phyloP scores from a whole-genome alignment of 35 echinoderm and acorn worm genomes.

The Ptychodera flava region DNA sequence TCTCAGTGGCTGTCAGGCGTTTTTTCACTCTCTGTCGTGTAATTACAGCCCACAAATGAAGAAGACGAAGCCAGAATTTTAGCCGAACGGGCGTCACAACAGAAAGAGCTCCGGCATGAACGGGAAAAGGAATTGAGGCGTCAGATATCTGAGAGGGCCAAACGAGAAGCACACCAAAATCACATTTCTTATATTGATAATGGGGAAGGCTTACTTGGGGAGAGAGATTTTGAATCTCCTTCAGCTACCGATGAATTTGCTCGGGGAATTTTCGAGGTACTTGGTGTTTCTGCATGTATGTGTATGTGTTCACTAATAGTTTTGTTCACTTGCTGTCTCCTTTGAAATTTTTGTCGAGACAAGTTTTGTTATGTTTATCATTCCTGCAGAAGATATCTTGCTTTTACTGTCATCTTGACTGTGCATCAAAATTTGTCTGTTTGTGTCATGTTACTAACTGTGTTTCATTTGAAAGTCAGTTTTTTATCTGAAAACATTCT shows the following conservation, averaged over 20 bases:
- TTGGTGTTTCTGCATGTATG: neutral
- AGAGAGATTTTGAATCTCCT: neutral
- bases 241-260: neutral
- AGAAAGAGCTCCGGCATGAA: slow-evolving; percentile 66
- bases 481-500: no score
- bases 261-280: neutral
- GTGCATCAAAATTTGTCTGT: no score
- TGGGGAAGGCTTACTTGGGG: neutral
- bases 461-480: no score
- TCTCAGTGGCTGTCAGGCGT: neutral
- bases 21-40: neutral
- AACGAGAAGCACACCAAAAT: neutral
- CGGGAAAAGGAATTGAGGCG: slow-evolving; percentile 19
- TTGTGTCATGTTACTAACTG: no score
- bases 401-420: no score
- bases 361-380: no score
- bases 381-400: no score
- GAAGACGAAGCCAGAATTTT: slow-evolving; percentile 76
- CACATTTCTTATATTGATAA: neutral
- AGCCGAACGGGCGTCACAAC: slow-evolving; percentile 75
- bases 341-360: no score
- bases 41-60: slow-evolving; percentile 53
- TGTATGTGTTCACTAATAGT: neutral
- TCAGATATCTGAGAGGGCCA: neutral
- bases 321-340: no score